Conservation (phyloP, 2,888 invertebrate genomes). For the Synanthedon tipuliformis region DNA sequence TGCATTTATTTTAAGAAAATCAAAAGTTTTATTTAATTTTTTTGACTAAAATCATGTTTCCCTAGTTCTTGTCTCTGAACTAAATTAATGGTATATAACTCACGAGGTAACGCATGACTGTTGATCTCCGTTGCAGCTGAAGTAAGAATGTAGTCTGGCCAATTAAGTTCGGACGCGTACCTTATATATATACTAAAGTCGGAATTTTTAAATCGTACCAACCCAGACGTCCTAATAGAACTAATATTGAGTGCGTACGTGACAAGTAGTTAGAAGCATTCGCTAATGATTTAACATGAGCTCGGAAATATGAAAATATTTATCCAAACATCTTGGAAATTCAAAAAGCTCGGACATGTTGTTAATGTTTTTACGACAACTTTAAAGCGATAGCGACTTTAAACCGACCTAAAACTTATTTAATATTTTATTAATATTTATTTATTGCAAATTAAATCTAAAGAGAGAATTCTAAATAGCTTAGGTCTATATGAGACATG, state of each 20-base stretch:
- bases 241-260: background rate
- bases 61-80: background rate
- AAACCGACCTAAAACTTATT: no score
- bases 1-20: no score
- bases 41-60: background rate
- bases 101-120: conserved; percentile 47
- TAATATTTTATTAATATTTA: no score
- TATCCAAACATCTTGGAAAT: background rate
- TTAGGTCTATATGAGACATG: no score
- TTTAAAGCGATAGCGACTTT: no score
- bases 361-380: background rate
- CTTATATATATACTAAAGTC: conserved; percentile 43
- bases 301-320: background rate
- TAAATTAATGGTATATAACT: conserved; percentile 20
- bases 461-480: no score
- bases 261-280: background rate
- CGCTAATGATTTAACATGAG: background rate
- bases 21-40: no score
- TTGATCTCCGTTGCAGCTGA: conserved; percentile 22
- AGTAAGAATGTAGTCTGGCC: conserved; percentile 38
- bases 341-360: background rate
- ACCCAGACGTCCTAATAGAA: conserved; percentile 20
- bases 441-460: no score
- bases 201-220: conserved; percentile 24
- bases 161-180: conserved; percentile 24